Conservation (phyloP, 2,888 invertebrate genomes). For the Euzophera pinguis region DNA sequence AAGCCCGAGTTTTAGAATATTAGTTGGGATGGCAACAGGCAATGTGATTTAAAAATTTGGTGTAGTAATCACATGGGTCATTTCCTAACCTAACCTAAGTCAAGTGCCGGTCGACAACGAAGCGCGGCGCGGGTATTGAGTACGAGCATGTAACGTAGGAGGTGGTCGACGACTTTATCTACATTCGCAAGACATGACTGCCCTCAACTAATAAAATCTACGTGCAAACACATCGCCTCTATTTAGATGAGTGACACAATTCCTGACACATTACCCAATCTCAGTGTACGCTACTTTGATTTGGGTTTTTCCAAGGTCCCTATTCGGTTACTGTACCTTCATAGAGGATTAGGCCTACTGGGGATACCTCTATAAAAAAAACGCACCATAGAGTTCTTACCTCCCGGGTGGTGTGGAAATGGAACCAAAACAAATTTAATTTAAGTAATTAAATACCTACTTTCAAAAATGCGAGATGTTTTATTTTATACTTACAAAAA, state of each 20-base stretch:
- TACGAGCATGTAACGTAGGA: constrained; percentile 29
- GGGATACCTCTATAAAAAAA: constrained; percentile 78
- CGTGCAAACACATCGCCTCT: constrained; percentile 68
- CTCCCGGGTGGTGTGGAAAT: constrained; percentile 75
- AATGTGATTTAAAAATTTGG: constrained; percentile 2
- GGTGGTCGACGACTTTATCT: constrained; percentile 55
- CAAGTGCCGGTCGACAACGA: constrained; percentile 10
- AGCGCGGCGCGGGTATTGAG: constrained; percentile 23
- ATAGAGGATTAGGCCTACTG: constrained; percentile 73
- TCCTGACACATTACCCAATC: constrained; percentile 70
- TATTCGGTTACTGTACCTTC: neutral
- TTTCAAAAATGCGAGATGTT: too few species aligned
- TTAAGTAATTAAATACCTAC: too few species aligned
- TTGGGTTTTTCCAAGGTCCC: constrained; percentile 32
- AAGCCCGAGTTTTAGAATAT: neutral
- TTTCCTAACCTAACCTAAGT: constrained; percentile 15
- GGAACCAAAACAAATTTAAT: constrained; percentile 40
- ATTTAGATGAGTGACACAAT: constrained; percentile 72
- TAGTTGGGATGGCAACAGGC: neutral
- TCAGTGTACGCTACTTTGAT: constrained; percentile 51
- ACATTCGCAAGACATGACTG: constrained; percentile 55
- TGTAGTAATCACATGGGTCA: constrained; percentile 10
- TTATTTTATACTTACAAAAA: too few species aligned
- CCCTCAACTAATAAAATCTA: constrained; percentile 58
- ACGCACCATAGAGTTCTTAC: constrained; percentile 71